phyloP scores from a whole-genome alignment of 2,113 vertebrate species.

The Ammospiza nelsoni region DNA sequence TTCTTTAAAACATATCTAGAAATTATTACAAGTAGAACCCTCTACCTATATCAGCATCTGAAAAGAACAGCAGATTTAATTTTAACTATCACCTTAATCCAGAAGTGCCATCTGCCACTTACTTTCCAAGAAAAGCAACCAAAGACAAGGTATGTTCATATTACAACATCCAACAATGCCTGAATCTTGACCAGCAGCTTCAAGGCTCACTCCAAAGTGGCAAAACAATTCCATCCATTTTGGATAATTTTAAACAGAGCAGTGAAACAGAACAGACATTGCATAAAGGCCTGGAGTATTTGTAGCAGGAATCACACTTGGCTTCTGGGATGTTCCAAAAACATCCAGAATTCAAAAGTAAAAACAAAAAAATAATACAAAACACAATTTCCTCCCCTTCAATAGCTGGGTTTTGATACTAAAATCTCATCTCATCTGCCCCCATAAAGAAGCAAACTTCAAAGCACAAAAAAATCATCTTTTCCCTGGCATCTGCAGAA shows the following conservation, averaged over 20 bases:
- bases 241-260: background rate
- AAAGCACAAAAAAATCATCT: background rate
- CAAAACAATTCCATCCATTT: background rate
- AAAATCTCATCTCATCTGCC: background rate
- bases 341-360: background rate
- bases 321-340: background rate
- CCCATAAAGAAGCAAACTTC: background rate
- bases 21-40: background rate
- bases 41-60: background rate
- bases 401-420: background rate
- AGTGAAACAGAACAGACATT: background rate
- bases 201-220: background rate
- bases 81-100: background rate
- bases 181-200: background rate
- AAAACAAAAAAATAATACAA: background rate
- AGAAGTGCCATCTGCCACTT: background rate
- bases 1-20: background rate
- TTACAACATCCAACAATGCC: background rate
- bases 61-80: background rate
- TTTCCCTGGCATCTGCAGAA: background rate
- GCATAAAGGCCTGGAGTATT: background rate
- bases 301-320: background rate
- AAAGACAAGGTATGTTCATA: background rate
- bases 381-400: background rate
- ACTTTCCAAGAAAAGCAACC: background rate